Evolutionary conservation across 2,888 invertebrate species (phyloP).

Genomic region (Rugalucina vietnamica): DNA sequence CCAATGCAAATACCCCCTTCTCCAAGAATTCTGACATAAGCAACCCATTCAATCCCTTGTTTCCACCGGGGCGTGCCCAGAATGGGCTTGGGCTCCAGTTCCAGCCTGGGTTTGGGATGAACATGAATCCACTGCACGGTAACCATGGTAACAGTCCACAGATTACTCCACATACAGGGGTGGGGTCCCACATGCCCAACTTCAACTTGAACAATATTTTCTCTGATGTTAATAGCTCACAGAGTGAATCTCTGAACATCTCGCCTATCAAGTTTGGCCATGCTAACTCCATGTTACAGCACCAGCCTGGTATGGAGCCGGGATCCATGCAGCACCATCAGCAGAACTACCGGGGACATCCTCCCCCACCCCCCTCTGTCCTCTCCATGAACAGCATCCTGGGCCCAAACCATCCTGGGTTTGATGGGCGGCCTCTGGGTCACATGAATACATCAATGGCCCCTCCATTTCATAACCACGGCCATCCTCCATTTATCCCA

Average conservation of each 20-base stretch:
- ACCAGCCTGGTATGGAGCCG: slow-evolving; percentile 76
- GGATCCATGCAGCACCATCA: slow-evolving; percentile 79
- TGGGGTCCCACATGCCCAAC: slow-evolving; percentile 81
- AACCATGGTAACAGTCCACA: slow-evolving; percentile 74
- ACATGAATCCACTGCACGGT: slow-evolving; percentile 76
- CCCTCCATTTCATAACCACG: slow-evolving; percentile 80
- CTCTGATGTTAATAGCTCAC: slow-evolving; percentile 77
- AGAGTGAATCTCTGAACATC: slow-evolving; percentile 79
- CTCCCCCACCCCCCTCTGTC: slow-evolving; percentile 73
- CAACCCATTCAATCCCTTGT: slow-evolving; percentile 75
- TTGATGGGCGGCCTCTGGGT: slow-evolving; percentile 74
- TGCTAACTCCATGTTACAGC: slow-evolving; percentile 77
- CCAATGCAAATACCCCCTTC: slow-evolving; percentile 72
- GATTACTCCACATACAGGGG: slow-evolving; percentile 75
- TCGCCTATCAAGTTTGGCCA: slow-evolving; percentile 83
- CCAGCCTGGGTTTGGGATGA: slow-evolving; percentile 79
- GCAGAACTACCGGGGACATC: slow-evolving; percentile 80
- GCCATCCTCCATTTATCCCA: slow-evolving; percentile 81
- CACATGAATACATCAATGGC: slow-evolving; percentile 78
- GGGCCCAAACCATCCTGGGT: slow-evolving; percentile 82
- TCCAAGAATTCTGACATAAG: slow-evolving; percentile 76
- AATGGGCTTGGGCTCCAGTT: slow-evolving; percentile 81
- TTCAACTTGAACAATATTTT: slow-evolving; percentile 82
- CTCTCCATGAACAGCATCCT: slow-evolving; percentile 83
- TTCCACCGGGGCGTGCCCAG: slow-evolving; percentile 77